Conservation (phyloP, 2,113 vertebrate genomes). For the Melospiza melodia region DNA sequence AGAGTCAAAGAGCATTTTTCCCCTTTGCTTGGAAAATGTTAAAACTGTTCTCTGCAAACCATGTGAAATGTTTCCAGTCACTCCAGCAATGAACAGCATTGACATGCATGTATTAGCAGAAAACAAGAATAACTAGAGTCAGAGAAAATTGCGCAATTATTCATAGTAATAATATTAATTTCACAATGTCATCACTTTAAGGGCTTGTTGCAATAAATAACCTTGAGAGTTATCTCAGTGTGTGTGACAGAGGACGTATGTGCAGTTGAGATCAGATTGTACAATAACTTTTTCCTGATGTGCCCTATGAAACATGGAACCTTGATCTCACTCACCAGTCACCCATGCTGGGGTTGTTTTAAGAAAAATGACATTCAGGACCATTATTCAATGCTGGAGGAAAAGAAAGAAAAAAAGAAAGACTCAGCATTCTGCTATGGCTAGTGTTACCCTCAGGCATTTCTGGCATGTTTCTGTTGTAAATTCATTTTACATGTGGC, state of each 20-base stretch:
- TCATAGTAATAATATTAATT: conserved; percentile 19
- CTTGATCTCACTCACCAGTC: conserved; percentile 33
- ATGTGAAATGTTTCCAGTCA: background rate
- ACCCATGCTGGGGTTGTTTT: conserved; percentile 41
- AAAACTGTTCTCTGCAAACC: background rate
- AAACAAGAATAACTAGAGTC: conserved; percentile 1
- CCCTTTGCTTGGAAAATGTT: background rate
- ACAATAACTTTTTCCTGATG: background rate
- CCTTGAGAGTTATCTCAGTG: background rate
- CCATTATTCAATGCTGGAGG: conserved; percentile 26
- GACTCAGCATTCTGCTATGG: conserved; percentile 51
- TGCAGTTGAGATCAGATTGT: background rate
- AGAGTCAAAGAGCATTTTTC: background rate
- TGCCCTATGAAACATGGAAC: background rate
- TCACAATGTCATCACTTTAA: background rate
- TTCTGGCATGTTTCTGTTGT: conserved; percentile 66
- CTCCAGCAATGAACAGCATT: background rate
- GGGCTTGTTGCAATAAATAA: conserved; percentile 4
- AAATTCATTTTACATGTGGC: conserved; percentile 76
- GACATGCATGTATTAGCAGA: background rate
- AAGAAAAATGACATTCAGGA: conserved; percentile 61
- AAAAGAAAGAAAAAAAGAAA: background rate
- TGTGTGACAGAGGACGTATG: background rate
- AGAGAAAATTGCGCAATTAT: background rate
- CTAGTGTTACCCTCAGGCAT: conserved; percentile 68